Conservation (phyloP, 2,888 invertebrate genomes). For the Dolichopus griseipennis region DNA sequence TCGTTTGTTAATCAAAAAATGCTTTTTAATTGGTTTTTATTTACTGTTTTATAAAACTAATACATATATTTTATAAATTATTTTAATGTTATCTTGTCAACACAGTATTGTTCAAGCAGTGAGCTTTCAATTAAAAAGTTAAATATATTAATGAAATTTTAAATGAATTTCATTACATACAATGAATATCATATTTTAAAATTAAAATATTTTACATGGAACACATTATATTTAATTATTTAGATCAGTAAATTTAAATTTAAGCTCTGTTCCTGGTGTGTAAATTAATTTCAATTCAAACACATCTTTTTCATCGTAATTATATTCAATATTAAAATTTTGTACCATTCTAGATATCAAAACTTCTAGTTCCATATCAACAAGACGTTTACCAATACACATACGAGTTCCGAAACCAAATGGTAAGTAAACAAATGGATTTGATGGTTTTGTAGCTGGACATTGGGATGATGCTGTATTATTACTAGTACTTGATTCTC, state of each 20-base stretch:
- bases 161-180: no score
- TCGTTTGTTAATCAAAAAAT: no score
- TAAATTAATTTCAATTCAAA: constrained; percentile 31
- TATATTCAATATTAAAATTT: constrained; percentile 41
- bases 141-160: no score
- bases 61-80: no score
- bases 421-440: constrained; percentile 32
- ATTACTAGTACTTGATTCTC: constrained; percentile 19
- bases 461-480: constrained; percentile 13
- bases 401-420: constrained; percentile 44
- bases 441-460: constrained; percentile 21
- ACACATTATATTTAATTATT: constrained; percentile 17
- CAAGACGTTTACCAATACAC: constrained; percentile 64
- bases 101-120: no score
- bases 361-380: constrained; percentile 59
- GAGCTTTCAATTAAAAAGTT: no score
- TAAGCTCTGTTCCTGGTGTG: constrained; percentile 34
- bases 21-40: no score
- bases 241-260: constrained; percentile 36
- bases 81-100: no score
- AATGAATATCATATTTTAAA: no score
- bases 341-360: constrained; percentile 44
- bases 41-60: no score
- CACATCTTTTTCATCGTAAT: constrained; percentile 32
- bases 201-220: no score